Percentiles rank a stretch among this genome's conserved stretches.
Evolutionary conservation across 2,888 invertebrate species (phyloP).

Genomic region (Athalia cordata): DNA sequence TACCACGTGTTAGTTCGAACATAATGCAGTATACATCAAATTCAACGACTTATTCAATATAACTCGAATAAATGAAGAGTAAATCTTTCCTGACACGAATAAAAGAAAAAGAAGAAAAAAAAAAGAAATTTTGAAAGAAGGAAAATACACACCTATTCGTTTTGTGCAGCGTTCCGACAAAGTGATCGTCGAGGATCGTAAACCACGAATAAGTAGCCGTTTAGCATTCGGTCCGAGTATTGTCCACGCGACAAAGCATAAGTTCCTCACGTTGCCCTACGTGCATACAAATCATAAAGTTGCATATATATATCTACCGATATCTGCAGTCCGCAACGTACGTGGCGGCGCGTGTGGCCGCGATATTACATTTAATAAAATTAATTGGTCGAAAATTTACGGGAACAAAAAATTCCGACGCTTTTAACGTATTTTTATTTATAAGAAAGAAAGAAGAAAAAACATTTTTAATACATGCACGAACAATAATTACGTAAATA

Average conservation of each 20-base stretch:
- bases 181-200: constrained; percentile 40
- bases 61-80: too few species aligned
- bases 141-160: background rate
- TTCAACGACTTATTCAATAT: background rate
- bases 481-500: too few species aligned
- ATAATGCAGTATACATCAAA: background rate
- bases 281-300: constrained; percentile 34
- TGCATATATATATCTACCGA: background rate
- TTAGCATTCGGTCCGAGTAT: constrained; percentile 68
- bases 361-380: background rate
- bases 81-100: too few species aligned
- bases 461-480: too few species aligned
- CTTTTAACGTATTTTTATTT: too few species aligned
- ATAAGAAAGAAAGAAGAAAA: too few species aligned
- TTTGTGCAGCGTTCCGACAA: constrained; percentile 26
- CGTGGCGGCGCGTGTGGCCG: background rate
- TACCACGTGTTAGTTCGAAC: background rate
- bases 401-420: too few species aligned
- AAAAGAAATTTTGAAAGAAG: background rate
- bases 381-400: too few species aligned
- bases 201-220: constrained; percentile 29
- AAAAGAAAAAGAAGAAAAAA: background rate
- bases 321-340: background rate
- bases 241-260: constrained; percentile 67
- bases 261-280: constrained; percentile 14